A percentile compares a stretch with the other conserved stretches of the same genome.
These are phyloP conservation scores for Eubasilissa splendida DNA, from an alignment of 2,888 invertebrate species.

Conservation along the genomic window DNA sequence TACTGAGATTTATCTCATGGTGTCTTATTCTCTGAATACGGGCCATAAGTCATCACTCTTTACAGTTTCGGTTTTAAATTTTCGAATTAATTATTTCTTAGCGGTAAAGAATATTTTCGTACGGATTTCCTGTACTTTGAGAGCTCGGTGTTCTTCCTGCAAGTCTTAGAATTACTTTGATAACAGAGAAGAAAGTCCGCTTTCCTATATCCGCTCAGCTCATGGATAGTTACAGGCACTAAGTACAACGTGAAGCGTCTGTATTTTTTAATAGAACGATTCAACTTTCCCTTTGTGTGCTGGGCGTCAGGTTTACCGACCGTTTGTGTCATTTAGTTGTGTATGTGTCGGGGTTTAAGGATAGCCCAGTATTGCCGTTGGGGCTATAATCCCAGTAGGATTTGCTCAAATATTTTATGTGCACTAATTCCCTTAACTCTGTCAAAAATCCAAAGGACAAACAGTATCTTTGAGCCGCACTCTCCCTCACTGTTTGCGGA, in stretches of 20 bases:
- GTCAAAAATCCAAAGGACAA: conserved; percentile 57
- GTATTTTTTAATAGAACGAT: neutral
- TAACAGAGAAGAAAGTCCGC: neutral
- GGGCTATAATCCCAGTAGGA: conserved; percentile 53
- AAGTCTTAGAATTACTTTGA: conserved; percentile 33
- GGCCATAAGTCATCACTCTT: too few species aligned
- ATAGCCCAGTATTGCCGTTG: neutral
- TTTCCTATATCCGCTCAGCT: conserved; percentile 3
- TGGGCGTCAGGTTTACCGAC: neutral
- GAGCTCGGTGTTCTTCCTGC: neutral
- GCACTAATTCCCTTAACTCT: conserved; percentile 56
- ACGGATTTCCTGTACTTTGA: conserved; percentile 1
- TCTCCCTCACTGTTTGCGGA: conserved; percentile 32
- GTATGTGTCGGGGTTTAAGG: too few species aligned
- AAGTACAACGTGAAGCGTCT: neutral
- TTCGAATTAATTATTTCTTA: neutral
- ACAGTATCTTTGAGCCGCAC: conserved; percentile 54
- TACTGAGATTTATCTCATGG: too few species aligned
- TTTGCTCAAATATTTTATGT: conserved; percentile 56
- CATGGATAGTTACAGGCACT: conserved; percentile 5
- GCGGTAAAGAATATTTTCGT: conserved; percentile 15
- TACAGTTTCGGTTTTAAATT: too few species aligned
- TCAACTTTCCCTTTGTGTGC: conserved; percentile 1
- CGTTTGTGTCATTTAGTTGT: conserved; percentile 1
- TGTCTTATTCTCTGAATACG: too few species aligned